phyloP scores from a whole-genome alignment of 2,113 vertebrate species.

The Raja brachyura region DNA sequence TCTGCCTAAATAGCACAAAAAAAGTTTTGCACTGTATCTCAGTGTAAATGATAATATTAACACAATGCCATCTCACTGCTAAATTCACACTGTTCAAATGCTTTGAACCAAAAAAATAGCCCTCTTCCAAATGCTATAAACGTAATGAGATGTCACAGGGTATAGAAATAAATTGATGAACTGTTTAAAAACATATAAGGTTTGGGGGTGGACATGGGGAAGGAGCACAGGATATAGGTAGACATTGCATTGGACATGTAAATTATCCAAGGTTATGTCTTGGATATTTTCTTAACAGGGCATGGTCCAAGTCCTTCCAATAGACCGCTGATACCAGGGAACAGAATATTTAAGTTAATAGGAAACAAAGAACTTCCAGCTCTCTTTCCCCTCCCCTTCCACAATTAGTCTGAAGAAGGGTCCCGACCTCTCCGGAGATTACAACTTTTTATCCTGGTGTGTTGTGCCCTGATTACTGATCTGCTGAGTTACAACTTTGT shows the following conservation, averaged over 20 bases:
- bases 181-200: no score
- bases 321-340: background rate
- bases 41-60: no score
- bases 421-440: no score
- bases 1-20: no score
- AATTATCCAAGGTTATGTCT: background rate
- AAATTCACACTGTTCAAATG: background rate
- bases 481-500: no score
- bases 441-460: no score
- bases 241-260: background rate
- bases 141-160: background rate
- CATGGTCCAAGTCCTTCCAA: background rate
- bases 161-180: background rate
- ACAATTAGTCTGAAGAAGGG: no score
- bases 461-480: no score
- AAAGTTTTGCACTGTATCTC: no score
- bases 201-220: no score
- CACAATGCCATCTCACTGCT: background rate
- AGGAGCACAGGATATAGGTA: background rate
- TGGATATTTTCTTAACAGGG: background rate
- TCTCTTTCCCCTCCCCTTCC: no score
- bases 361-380: no score
- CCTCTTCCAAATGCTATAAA: background rate
- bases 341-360: background rate
- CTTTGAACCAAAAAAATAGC: background rate